Evolutionary conservation across 2,888 invertebrate species (phyloP).

Genomic region (Notodonta ziczac): DNA sequence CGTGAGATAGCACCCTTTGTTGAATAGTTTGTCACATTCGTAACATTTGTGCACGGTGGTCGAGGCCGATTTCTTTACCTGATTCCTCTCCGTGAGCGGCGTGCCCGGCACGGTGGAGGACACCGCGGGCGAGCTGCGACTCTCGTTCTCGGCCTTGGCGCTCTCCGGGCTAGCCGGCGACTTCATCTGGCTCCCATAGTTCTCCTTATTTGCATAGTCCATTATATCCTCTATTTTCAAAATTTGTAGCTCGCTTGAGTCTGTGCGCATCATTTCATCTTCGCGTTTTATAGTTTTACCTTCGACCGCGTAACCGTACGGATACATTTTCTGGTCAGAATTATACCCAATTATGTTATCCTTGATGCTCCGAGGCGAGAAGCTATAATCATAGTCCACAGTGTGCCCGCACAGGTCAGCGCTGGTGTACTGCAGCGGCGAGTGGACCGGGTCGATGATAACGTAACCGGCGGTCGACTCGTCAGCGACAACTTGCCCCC

Average conservation of each 20-base stretch:
- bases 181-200: constrained; percentile 77
- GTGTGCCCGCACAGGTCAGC: constrained; percentile 62
- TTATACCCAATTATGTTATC: constrained; percentile 68
- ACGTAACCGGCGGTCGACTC: constrained; percentile 81
- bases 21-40: constrained; percentile 93
- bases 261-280: constrained; percentile 57
- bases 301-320: constrained; percentile 69
- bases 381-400: constrained; percentile 73
- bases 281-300: constrained; percentile 76
- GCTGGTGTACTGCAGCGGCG: constrained; percentile 66
- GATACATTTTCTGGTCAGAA: constrained; percentile 67
- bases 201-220: constrained; percentile 82
- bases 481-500: constrained; percentile 87
- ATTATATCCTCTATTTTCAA: constrained; percentile 79
- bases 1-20: constrained; percentile 94
- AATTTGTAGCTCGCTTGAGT: constrained; percentile 69
- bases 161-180: constrained; percentile 80
- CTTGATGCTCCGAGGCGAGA: constrained; percentile 64
- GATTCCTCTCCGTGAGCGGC: constrained; percentile 74
- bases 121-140: constrained; percentile 67
- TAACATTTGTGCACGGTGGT: constrained; percentile 87
- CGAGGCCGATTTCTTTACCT: constrained; percentile 62
- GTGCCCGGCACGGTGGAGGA: constrained; percentile 73
- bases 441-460: constrained; percentile 73
- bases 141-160: constrained; percentile 71